These are phyloP conservation scores for Lissonota sp. DNA, from an alignment of 2,888 invertebrate genomes.

Conservation along the genomic window DNA sequence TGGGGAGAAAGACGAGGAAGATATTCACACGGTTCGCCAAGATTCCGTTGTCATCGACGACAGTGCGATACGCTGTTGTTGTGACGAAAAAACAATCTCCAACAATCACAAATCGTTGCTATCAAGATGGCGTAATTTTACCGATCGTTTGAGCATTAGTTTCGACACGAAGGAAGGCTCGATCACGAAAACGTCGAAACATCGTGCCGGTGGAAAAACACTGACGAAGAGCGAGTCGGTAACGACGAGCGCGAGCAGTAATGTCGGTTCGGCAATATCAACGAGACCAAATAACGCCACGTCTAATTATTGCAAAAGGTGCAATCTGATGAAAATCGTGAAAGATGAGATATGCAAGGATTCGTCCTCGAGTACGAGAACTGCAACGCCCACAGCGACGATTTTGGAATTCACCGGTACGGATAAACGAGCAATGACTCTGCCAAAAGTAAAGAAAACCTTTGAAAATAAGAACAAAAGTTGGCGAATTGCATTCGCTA, in stretches of 20 bases:
- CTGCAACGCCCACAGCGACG: constrained; percentile 41
- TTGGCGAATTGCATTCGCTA: constrained; percentile 81
- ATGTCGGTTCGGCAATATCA: constrained; percentile 37
- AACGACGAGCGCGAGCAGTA: constrained; percentile 64
- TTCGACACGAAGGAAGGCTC: constrained; percentile 83
- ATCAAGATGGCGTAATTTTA: constrained; percentile 85
- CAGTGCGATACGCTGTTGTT: constrained; percentile 73
- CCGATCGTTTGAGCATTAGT: constrained; percentile 85
- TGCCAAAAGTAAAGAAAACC: constrained; percentile 80
- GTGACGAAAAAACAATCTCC: constrained; percentile 78
- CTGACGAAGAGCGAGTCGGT: constrained; percentile 78
- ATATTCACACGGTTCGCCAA: constrained; percentile 35
- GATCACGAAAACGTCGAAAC: constrained; percentile 69
- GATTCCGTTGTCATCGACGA: constrained; percentile 58
- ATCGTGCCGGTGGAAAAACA: constrained; percentile 70
- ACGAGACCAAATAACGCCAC: constrained; percentile 68
- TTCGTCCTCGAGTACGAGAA: constrained; percentile 51
- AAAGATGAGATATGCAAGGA: constrained; percentile 68
- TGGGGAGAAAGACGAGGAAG: constrained; percentile 52
- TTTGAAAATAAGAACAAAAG: constrained; percentile 80
- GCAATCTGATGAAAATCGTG: constrained; percentile 73
- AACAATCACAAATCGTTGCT: constrained; percentile 84
- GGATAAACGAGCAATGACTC: constrained; percentile 81
- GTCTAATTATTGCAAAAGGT: constrained; percentile 75
- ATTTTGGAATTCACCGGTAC: constrained; percentile 70